Base-by-base conservation (phyloP, 2,888 invertebrate genomes). In the Griposia aprilina region DNA sequence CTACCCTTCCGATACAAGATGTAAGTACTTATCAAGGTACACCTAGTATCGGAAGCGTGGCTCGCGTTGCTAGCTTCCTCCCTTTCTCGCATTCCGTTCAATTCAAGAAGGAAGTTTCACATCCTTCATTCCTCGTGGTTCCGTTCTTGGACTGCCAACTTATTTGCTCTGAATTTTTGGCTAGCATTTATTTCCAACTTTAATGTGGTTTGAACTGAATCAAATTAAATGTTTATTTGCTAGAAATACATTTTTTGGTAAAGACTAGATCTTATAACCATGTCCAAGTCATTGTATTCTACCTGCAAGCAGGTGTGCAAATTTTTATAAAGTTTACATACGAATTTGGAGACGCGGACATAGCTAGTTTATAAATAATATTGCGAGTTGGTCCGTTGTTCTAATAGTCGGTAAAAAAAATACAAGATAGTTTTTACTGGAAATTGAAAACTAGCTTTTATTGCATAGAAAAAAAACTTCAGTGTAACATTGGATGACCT, bases 401-500 rank as follows among this genome's bases (percentile, higher is more conserved):
- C 0, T 15, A 66, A 17, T 26, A 10, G 11, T 23, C 17, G 5
- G 36, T 13, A n/a, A 67, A 13, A 26, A 45, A 20, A 5, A 20
- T 0, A 50, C 36, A 50, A 15, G 0, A 50, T 41, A 17, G 7
- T 50, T 20, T 48, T n/a, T 20, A 52, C 3, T 13, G 13, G 23
- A 13, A 36, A 36, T 1, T 45, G 0, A n/a, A n/a, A 45, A n/a
- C 4, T 8, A 26, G n/a, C 23, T 48, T 23, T 55, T 69, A 23
- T 55, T 52, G 8, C 10, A 26, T 7, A 36, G 30, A 2, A 62
- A 62, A 50, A 7, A 17, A 23, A 48, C 30, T 63, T 50, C 45
- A 52, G 59, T 48, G 30, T 52, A 17, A 45, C 30, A 55, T 48
- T 60, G 52, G 36, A n/a, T 70, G 65, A 84, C 66, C 50, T 82